Conservation (phyloP, 2,797 vertebrate species). For the Sebastes jordani region DNA sequence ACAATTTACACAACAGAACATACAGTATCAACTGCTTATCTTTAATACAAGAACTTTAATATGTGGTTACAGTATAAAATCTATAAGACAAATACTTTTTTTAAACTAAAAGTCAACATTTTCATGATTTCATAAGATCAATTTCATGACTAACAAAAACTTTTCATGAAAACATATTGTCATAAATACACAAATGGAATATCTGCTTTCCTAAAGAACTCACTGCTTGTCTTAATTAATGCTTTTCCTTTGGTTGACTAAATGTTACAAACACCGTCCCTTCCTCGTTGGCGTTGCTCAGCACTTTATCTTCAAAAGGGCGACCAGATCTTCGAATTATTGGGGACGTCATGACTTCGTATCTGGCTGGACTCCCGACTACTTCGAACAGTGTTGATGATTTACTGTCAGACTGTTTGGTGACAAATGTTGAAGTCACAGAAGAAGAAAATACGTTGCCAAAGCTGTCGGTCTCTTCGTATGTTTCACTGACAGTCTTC, state of each 20-base stretch:
- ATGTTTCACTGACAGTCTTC: conserved; percentile 87
- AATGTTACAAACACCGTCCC: conserved; percentile 82
- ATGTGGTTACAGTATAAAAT: conserved; percentile 75
- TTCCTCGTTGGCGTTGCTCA: conserved; percentile 73
- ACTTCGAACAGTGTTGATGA: conserved; percentile 75
- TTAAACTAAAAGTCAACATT: conserved; percentile 53
- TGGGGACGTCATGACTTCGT: conserved; percentile 82
- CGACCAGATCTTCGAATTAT: conserved; percentile 69
- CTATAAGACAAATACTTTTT: conserved; percentile 50
- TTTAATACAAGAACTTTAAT: conserved; percentile 60
- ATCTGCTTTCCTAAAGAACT: conserved; percentile 23
- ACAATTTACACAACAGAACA: conserved; percentile 61
- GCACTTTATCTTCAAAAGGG: conserved; percentile 70
- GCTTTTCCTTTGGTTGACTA: conserved; percentile 70
- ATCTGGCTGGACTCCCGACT: conserved; percentile 74
- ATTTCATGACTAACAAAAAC: conserved; percentile 53
- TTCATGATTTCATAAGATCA: conserved; percentile 34
- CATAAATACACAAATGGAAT: conserved; percentile 64
- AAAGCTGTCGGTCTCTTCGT: conserved; percentile 86
- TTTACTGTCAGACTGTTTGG: conserved; percentile 84
- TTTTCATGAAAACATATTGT: conserved; percentile 45
- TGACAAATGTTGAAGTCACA: conserved; percentile 84
- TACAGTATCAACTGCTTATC: conserved; percentile 40
- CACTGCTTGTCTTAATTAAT: conserved; percentile 38
- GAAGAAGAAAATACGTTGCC: conserved; percentile 87